Percentiles rank a stretch among this genome's conserved stretches.
Evolutionary conservation across 2,888 invertebrate genomes (phyloP).

Genomic region (Athalia rosae): DNA sequence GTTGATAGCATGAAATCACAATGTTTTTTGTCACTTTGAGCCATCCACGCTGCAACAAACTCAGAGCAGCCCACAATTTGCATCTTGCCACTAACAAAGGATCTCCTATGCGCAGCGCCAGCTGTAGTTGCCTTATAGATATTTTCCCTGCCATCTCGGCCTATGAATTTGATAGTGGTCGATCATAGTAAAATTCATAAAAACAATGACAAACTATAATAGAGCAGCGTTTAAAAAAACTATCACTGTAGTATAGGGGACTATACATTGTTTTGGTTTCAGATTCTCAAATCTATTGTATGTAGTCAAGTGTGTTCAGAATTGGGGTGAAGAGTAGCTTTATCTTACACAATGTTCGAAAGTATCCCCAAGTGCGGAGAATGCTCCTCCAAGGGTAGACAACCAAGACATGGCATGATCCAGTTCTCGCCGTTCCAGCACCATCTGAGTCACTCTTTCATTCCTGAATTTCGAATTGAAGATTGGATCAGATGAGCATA

Average conservation of each 20-base stretch:
- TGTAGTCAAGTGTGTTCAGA: not conserved
- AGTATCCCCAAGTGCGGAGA: conserved; percentile 95
- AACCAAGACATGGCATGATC: conserved; percentile 94
- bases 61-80: conserved; percentile 89
- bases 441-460: conserved; percentile 73
- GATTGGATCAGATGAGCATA: conserved; percentile 11
- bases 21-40: conserved; percentile 80
- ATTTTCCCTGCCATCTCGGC: conserved; percentile 93
- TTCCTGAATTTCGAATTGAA: conserved; percentile 71
- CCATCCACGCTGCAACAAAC: conserved; percentile 88
- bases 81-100: conserved; percentile 88
- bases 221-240: not conserved
- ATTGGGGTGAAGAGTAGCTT: not conserved
- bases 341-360: conserved; percentile 84
- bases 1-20: conserved; percentile 76
- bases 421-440: conserved; percentile 82
- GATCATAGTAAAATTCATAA: conserved; percentile 37
- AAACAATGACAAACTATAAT: not conserved
- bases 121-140: conserved; percentile 86
- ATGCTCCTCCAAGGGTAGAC: conserved; percentile 97
- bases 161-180: conserved; percentile 73
- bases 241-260: too few relatives aligned
- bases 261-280: too few relatives aligned
- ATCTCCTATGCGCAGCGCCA: conserved; percentile 89
- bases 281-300: too few relatives aligned